phyloP scores from a whole-genome alignment of 2,888 invertebrate species.

The Drosophila mulleri region DNA sequence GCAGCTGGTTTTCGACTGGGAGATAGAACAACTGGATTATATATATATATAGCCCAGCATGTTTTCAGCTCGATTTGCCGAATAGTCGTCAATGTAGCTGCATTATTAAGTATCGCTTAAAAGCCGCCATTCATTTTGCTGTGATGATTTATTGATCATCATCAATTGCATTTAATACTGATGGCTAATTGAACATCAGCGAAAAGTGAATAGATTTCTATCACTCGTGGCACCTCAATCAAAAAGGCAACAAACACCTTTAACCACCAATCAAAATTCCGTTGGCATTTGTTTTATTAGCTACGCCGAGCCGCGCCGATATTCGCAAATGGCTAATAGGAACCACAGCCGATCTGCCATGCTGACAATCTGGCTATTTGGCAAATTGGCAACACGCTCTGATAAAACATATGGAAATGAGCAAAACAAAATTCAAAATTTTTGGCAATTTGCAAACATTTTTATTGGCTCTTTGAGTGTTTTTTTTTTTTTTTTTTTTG shows the following conservation, averaged over 20 bases:
- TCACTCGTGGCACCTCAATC: constrained; percentile 19
- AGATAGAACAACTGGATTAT: background rate
- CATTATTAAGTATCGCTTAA: background rate
- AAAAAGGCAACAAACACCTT: background rate
- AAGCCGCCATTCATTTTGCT: background rate
- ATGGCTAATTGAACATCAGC: background rate
- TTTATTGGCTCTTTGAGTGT: background rate
- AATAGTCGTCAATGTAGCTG: background rate
- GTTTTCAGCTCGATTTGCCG: background rate
- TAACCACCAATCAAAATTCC: constrained; percentile 36
- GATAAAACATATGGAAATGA: constrained; percentile 1
- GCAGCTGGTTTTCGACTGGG: background rate
- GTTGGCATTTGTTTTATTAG: constrained; percentile 35
- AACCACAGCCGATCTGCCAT: background rate
- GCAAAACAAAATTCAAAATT: constrained; percentile 3
- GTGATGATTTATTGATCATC: background rate
- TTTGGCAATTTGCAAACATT: constrained; percentile 6
- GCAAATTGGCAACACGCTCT: constrained; percentile 4
- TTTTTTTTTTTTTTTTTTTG: background rate
- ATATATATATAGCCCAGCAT: background rate
- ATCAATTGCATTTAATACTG: constrained; percentile 1
- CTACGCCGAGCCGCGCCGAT: constrained; percentile 42
- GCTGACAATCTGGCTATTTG: background rate
- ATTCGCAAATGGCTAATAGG: constrained; percentile 30
- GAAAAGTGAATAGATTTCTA: background rate